Percentiles rank a stretch among this genome's conserved stretches.
phyloP scores from a whole-genome alignment of 2,888 invertebrate genomes.

The Orchestes rusci region DNA sequence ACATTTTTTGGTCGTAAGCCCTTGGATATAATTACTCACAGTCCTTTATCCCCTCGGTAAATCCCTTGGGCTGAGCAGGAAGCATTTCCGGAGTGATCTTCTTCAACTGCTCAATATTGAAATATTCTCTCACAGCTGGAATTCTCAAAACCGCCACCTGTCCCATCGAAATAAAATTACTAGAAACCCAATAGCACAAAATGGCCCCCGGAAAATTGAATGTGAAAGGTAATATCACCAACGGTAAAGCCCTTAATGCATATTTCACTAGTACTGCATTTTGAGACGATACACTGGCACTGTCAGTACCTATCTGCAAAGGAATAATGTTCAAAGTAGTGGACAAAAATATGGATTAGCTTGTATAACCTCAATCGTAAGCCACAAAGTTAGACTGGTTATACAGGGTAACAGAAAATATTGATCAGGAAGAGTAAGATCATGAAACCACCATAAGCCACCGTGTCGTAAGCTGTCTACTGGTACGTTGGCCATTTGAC shows the following conservation, averaged over 20 bases:
- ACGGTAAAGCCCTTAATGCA: constrained; percentile 65
- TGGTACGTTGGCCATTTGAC: constrained; percentile 83
- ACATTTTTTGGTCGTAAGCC: background rate
- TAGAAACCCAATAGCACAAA: constrained; percentile 83
- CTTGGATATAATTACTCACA: constrained; percentile 48
- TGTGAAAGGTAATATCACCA: constrained; percentile 76
- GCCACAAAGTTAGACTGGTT: constrained; percentile 73
- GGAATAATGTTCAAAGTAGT: too few species aligned
- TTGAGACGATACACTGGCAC: constrained; percentile 56
- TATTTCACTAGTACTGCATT: constrained; percentile 69
- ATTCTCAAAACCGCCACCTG: constrained; percentile 75
- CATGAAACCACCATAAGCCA: constrained; percentile 87
- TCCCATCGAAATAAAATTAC: constrained; percentile 74
- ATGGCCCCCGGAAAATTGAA: constrained; percentile 84
- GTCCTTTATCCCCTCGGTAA: constrained; percentile 71
- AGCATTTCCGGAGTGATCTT: constrained; percentile 51
- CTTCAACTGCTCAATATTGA: constrained; percentile 63
- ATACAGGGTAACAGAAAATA: constrained; percentile 78
- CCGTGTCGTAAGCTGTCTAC: constrained; percentile 85
- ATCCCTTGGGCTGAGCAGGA: constrained; percentile 67
- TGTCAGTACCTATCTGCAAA: constrained; percentile 75
- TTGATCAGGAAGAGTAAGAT: constrained; percentile 88
- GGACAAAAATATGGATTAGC: too few species aligned
- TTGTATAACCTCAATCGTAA: constrained; percentile 74
- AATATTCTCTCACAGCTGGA: constrained; percentile 64